Percentiles rank a stretch among this genome's conserved stretches.
phyloP scores from a whole-genome alignment of 2,888 invertebrate species.

The Andricus curvator region DNA sequence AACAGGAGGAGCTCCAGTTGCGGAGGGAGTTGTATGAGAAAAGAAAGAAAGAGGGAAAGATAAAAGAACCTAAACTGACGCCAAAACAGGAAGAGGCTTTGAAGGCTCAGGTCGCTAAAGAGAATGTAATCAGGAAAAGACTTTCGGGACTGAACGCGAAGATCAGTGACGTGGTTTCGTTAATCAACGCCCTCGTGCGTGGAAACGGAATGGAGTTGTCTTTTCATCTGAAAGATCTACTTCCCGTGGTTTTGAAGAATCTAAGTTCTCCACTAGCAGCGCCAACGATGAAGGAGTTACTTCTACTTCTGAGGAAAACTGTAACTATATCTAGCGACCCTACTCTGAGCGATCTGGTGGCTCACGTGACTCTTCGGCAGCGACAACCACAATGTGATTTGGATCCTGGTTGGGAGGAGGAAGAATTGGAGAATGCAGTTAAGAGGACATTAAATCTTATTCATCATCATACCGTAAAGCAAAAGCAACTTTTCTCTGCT shows the following conservation, averaged over 20 bases:
- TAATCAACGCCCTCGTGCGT: conserved; percentile 79
- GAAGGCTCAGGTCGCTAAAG: conserved; percentile 91
- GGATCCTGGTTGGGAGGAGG: conserved; percentile 88
- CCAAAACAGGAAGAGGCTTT: conserved; percentile 96
- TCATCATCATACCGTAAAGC: conserved; percentile 79
- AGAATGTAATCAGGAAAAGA: conserved; percentile 86
- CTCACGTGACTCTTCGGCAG: conserved; percentile 85
- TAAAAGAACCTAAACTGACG: conserved; percentile 86
- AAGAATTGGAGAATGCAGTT: conserved; percentile 83
- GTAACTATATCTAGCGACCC: conserved; percentile 79
- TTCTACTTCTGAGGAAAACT: conserved; percentile 81
- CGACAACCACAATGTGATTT: conserved; percentile 90
- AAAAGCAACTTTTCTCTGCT: conserved; percentile 81
- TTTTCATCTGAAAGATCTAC: conserved; percentile 80
- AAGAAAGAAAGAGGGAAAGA: conserved; percentile 88
- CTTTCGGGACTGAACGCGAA: conserved; percentile 80
- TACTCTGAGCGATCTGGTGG: conserved; percentile 82
- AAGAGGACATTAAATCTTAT: conserved; percentile 83
- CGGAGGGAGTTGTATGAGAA: conserved; percentile 96
- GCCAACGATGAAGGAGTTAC: conserved; percentile 82
- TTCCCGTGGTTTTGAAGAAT: conserved; percentile 82
- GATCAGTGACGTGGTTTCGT: conserved; percentile 76
- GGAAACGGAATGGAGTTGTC: conserved; percentile 81
- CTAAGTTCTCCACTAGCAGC: conserved; percentile 90
- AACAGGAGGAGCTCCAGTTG: conserved; percentile 95